A percentile compares a stretch with the other conserved stretches of the same genome.
These are phyloP conservation scores for Lepidotrigona ventralis DNA, from an alignment of 1,140 invertebrate species.

Conservation along the genomic window DNA sequence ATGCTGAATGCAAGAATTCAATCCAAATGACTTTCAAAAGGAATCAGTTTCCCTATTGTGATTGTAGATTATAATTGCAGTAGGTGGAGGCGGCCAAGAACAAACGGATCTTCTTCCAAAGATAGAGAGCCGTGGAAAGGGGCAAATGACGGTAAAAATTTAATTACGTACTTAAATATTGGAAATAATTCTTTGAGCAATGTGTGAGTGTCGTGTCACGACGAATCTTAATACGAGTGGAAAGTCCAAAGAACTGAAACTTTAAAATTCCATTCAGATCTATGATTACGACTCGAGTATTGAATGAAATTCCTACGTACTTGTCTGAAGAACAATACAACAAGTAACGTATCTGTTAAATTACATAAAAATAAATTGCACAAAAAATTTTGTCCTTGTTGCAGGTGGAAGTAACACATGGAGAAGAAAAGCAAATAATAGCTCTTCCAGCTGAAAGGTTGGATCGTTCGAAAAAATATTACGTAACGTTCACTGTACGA, in stretches of 20 bases:
- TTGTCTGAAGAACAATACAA: neutral
- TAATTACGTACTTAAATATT: neutral
- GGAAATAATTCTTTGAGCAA: neutral
- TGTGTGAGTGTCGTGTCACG: neutral
- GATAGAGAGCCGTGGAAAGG: conserved; percentile 76
- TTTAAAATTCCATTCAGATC: too few relatives aligned
- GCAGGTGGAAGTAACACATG: conserved; percentile 87
- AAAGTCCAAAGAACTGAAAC: too few relatives aligned
- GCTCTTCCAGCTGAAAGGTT: conserved; percentile 90
- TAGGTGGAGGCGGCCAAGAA: conserved; percentile 76
- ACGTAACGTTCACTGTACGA: conserved; percentile 93
- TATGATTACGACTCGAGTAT: neutral
- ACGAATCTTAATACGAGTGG: too few relatives aligned
- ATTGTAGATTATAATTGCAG: conserved; percentile 80
- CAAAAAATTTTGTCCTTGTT: neutral
- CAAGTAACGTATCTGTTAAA: too few relatives aligned
- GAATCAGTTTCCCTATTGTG: conserved; percentile 72
- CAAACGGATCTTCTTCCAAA: conserved; percentile 76
- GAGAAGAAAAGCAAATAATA: conserved; percentile 90
- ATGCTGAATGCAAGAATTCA: conserved; percentile 21
- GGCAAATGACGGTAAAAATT: conserved; percentile 77
- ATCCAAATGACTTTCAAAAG: conserved; percentile 35
- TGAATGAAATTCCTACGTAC: neutral
- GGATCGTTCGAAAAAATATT: conserved; percentile 93
- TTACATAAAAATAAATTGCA: too few relatives aligned